Conservation (phyloP, 2,888 invertebrate species). For the Diaphora mendica region DNA sequence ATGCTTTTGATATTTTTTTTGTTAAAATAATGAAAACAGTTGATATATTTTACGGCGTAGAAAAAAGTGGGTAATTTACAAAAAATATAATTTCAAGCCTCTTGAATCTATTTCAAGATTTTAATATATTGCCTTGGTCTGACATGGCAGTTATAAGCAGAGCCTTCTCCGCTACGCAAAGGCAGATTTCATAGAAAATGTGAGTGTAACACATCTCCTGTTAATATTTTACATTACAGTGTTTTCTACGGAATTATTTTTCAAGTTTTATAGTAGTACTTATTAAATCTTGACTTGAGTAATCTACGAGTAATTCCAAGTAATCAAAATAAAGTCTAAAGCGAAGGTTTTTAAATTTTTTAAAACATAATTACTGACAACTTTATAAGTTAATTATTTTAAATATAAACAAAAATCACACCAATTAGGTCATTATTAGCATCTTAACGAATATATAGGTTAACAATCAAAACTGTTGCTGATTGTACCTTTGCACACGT, state of each 20-base stretch:
- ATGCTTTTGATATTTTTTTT: too few relatives aligned
- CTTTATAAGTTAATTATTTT: neutral
- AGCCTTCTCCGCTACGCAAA: neutral
- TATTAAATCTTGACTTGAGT: neutral
- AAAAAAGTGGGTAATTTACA: too few relatives aligned
- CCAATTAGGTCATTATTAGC: neutral
- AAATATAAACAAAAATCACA: neutral
- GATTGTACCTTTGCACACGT: constrained; percentile 26
- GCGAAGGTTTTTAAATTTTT: neutral
- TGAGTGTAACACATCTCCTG: neutral
- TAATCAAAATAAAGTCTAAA: neutral
- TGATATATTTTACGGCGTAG: too few relatives aligned
- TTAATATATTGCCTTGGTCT: neutral
- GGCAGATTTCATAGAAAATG: neutral
- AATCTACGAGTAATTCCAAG: neutral
- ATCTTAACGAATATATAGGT: neutral
- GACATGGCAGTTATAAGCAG: too few relatives aligned
- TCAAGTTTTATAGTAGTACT: too few relatives aligned
- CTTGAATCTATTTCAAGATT: too few relatives aligned
- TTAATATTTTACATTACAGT: neutral
- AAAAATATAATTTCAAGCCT: too few relatives aligned
- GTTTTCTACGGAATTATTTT: too few relatives aligned
- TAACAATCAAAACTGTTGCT: neutral
- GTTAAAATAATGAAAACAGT: too few relatives aligned
- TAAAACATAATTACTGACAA: neutral